Base-by-base conservation (phyloP, 2,888 invertebrate species). In the Cosmia trapezina region DNA sequence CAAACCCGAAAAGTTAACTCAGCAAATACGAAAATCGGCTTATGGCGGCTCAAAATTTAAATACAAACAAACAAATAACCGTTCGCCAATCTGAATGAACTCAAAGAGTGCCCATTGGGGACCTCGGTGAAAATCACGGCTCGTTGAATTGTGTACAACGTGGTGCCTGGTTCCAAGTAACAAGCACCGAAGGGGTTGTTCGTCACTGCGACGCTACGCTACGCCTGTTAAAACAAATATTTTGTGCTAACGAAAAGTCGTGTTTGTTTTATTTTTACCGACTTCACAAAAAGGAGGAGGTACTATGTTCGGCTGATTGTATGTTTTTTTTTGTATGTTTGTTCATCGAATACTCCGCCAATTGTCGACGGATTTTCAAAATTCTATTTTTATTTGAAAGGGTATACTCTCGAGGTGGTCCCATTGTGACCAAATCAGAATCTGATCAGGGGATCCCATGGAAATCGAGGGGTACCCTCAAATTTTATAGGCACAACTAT, bases 21-120 rank as follows among this genome's bases (percentile, higher is more conserved):
- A 54, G 72, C 49, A 78, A 83, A 85, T 69, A 63, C 69, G 62
- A 63, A 77, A 82, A 78, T 81, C 70, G 65, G 78, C 71, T 86
- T 81, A 73, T 75, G 60, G 76, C 56, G 70, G 63, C 57, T 62
- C 67, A 57, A 76, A 76, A 84, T 80, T 74, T 75, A 75, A 86
- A 84, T 72, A 76, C 80, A 80, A 78, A 78, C 37, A 70, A 74
- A 77, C 67, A 78, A 85, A 81, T 79, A 78, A 76, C 73, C 63
- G 61, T 75, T 67, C 41, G 37, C 60, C 72, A 70, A 65, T 70
- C 59, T 77, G 77, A 77, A 78, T 71, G 73, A 63, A 76, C 71
- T 69, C 75, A 62, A 76, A 85, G 77, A 83, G 79, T 81, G 70
- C 68, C 47, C 76, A 68, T 64, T 63, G 70, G 83, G 70, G 72